phyloP scores from a whole-genome alignment of 2,888 invertebrate genomes.

The Drosophila greeni region DNA sequence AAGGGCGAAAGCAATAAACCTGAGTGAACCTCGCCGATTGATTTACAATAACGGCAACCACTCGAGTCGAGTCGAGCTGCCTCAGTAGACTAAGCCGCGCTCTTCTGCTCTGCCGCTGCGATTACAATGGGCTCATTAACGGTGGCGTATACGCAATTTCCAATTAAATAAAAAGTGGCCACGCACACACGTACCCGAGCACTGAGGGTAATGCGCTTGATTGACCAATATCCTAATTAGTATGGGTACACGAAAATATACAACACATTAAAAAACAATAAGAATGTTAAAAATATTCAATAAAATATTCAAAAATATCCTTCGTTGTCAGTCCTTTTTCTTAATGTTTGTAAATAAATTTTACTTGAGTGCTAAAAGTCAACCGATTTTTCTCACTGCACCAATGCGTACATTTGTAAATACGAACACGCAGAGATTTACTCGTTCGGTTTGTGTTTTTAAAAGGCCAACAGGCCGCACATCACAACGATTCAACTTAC shows the following conservation, averaged over 20 bases:
- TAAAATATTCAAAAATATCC: no score
- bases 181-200: conserved; percentile 16
- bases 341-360: neutral
- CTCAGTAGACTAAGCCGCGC: conserved; percentile 43
- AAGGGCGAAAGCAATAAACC: conserved; percentile 35
- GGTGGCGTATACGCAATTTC: conserved; percentile 71
- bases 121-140: conserved; percentile 68
- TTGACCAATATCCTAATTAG: no score
- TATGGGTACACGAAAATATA: neutral
- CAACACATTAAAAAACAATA: no score
- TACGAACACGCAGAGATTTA: conserved; percentile 48
- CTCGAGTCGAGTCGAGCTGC: conserved; percentile 37
- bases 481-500: conserved; percentile 46
- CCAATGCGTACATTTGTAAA: conserved; percentile 13
- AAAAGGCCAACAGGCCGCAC: conserved; percentile 55
- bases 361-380: no score
- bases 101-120: conserved; percentile 30
- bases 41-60: conserved; percentile 72
- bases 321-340: neutral
- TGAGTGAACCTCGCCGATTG: conserved; percentile 58
- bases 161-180: conserved; percentile 67
- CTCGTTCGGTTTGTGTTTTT: conserved; percentile 54
- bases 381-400: conserved; percentile 10
- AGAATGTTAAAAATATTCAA: no score
- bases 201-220: neutral